These are phyloP conservation scores for Tachystola acroxantha DNA, from an alignment of 2,888 invertebrate genomes.

Conservation along the genomic window DNA sequence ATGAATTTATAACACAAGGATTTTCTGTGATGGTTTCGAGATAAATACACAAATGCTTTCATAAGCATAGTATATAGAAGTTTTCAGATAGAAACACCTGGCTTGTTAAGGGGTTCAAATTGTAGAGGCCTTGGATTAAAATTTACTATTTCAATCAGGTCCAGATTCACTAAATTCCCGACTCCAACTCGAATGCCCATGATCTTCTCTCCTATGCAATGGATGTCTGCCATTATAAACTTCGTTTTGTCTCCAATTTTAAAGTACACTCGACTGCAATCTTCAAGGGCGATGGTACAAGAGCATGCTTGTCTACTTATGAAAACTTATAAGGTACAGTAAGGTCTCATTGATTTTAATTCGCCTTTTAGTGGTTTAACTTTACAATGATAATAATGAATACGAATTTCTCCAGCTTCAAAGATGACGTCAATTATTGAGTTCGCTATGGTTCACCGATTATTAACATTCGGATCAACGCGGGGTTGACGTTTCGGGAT, in stretches of 20 bases:
- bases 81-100: too few relatives aligned
- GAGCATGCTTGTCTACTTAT: slow-evolving; percentile 48
- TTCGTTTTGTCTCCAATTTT: slow-evolving; percentile 44
- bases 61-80: not conserved
- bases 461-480: too few relatives aligned
- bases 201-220: slow-evolving; percentile 52
- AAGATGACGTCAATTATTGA: too few relatives aligned
- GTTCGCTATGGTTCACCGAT: too few relatives aligned
- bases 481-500: too few relatives aligned
- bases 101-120: too few relatives aligned
- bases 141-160: too few relatives aligned
- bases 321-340: slow-evolving; percentile 50
- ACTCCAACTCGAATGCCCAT: slow-evolving; percentile 44
- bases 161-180: slow-evolving; percentile 41
- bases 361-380: not conserved
- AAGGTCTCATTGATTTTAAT: not conserved
- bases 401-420: too few relatives aligned
- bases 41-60: not conserved
- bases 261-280: slow-evolving; percentile 44
- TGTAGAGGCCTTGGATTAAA: too few relatives aligned
- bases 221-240: slow-evolving; percentile 53
- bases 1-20: not conserved
- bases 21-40: not conserved
- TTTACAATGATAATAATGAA: too few relatives aligned
- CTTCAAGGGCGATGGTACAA: slow-evolving; percentile 38